Evolutionary conservation across 2,888 invertebrate genomes (phyloP).

Genomic region (Apomyelois bistriatella): DNA sequence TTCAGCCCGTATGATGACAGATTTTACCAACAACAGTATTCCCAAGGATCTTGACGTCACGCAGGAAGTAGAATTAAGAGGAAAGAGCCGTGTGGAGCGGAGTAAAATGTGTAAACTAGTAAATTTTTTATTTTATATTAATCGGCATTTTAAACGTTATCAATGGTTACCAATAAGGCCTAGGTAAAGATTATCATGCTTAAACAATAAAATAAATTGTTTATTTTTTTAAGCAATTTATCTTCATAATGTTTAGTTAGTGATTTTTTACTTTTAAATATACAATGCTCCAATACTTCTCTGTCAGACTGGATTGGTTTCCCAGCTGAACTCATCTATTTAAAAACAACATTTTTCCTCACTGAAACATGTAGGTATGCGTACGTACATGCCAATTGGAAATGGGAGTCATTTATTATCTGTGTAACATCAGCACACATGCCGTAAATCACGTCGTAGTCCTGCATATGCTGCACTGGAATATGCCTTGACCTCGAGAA

Average conservation of each 20-base stretch:
- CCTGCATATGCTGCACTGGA: conserved; percentile 4
- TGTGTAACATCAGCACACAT: conserved; percentile 3
- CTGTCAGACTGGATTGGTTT: conserved; percentile 10
- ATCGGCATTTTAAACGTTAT: too few species aligned
- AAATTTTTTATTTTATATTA: too few species aligned
- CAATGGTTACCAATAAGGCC: too few species aligned
- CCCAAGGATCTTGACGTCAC: too few species aligned
- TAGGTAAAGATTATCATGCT: too few species aligned
- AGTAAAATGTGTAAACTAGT: too few species aligned
- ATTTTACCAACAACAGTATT: too few species aligned
- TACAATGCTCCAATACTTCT: conserved; percentile 7
- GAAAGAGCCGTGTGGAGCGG: too few species aligned
- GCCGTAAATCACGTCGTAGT: conserved; percentile 4
- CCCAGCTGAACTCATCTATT: conserved; percentile 17
- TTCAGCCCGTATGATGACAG: too few species aligned
- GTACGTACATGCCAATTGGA: conserved; percentile 3
- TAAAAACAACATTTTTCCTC: conserved; percentile 18
- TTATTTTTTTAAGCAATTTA: background rate
- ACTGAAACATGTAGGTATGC: conserved; percentile 12
- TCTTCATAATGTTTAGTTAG: background rate
- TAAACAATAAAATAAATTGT: too few species aligned
- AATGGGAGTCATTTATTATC: conserved; percentile 11
- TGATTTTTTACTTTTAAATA: conserved; percentile 11
- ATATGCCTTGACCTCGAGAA: background rate
- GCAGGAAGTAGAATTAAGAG: too few species aligned